phyloP scores from a whole-genome alignment of 2,113 vertebrate genomes.

The Promerops cafer region DNA sequence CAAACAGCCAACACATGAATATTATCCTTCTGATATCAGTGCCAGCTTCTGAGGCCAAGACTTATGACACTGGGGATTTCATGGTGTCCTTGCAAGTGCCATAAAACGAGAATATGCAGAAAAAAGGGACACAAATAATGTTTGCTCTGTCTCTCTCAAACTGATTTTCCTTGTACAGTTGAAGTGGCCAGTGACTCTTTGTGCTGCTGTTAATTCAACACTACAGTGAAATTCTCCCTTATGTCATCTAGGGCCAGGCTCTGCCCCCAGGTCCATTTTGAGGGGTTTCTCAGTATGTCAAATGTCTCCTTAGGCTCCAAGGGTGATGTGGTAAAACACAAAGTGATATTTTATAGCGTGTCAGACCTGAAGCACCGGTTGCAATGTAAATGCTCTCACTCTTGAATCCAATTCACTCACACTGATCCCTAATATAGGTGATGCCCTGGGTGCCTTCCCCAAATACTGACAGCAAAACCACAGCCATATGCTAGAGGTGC shows the following conservation, averaged over 20 bases:
- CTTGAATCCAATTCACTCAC: not conserved
- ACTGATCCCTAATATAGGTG: not conserved
- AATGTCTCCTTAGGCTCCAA: not conserved
- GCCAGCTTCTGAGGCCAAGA: not conserved
- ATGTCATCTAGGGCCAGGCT: not conserved
- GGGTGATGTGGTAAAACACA: rapidly evolving
- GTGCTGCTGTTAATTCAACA: not conserved
- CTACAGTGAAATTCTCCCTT: not conserved
- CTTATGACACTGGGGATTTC: not conserved
- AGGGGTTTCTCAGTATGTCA: not conserved
- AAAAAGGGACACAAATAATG: not conserved
- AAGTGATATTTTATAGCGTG: rapidly evolving
- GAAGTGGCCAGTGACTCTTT: not conserved
- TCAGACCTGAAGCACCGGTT: not conserved
- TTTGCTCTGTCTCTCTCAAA: not conserved
- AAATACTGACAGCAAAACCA: not conserved
- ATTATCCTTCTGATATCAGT: not conserved
- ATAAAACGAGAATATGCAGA: not conserved
- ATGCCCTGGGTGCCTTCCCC: not conserved
- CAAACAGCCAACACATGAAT: not conserved
- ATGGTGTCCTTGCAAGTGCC: not conserved
- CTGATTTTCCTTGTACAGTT: not conserved
- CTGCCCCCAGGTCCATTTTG: not conserved
- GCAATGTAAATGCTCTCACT: not conserved
- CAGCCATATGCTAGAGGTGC: not conserved